Percentiles rank a stretch among this genome's conserved stretches.
These are phyloP conservation scores for Trissolcus japonicus DNA, from an alignment of 2,888 invertebrate genomes.

Conservation along the genomic window DNA sequence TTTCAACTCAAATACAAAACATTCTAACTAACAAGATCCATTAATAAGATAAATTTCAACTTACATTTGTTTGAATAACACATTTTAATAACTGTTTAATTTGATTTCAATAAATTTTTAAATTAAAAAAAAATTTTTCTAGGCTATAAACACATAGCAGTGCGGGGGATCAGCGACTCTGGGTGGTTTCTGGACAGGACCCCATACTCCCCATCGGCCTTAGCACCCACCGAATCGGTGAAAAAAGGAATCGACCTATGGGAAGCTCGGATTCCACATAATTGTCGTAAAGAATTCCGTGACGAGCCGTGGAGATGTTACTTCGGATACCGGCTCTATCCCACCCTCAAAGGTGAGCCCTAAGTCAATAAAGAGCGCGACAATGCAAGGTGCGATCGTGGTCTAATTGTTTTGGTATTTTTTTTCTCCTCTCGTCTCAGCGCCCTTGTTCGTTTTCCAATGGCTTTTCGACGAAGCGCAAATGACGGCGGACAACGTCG, in stretches of 20 bases:
- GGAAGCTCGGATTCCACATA: slow-evolving; percentile 87
- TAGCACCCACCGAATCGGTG: slow-evolving; percentile 82
- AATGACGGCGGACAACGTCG: slow-evolving; percentile 93
- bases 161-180: slow-evolving; percentile 92
- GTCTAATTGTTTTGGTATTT: slow-evolving; percentile 13
- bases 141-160: slow-evolving; percentile 79
- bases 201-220: slow-evolving; percentile 81
- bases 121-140: no score
- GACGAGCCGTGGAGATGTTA: slow-evolving; percentile 93
- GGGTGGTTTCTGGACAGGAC: slow-evolving; percentile 96
- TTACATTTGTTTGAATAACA: no score
- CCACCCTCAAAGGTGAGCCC: slow-evolving; percentile 86
- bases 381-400: slow-evolving; percentile 5
- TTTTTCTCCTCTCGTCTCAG: slow-evolving; percentile 73
- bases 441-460: slow-evolving; percentile 94
- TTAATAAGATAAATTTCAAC: no score
- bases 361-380: background rate
- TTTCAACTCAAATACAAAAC: background rate
- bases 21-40: no score
- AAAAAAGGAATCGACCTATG: slow-evolving; percentile 86
- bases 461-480: slow-evolving; percentile 97
- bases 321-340: slow-evolving; percentile 92
- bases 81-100: no score
- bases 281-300: slow-evolving; percentile 83
- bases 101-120: no score